These are phyloP conservation scores for Parus major DNA, from an alignment of 2,113 vertebrate genomes.

Conservation along the genomic window DNA sequence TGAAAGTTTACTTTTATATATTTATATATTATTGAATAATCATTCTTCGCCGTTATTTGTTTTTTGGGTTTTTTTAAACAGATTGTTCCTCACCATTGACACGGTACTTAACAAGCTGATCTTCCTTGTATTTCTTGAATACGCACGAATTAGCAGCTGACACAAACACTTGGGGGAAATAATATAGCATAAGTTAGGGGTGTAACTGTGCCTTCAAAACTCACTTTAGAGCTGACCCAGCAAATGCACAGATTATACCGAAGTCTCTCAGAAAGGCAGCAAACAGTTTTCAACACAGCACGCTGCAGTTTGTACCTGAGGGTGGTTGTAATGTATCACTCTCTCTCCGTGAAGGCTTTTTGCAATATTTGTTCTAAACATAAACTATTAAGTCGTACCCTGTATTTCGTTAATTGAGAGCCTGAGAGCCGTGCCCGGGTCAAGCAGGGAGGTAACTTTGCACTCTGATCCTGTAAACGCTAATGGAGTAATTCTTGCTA, in stretches of 20 bases:
- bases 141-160: neutral
- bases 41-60: neutral
- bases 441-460: neutral
- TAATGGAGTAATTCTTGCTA: neutral
- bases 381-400: neutral
- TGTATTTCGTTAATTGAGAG: neutral
- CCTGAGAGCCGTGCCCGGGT: neutral
- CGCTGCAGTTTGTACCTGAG: neutral
- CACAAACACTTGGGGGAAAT: neutral
- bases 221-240: neutral
- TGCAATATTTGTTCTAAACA: neutral
- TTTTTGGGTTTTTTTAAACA: neutral
- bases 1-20: neutral
- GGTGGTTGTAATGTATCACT: accelerated
- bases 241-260: neutral
- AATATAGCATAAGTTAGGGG: neutral
- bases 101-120: neutral
- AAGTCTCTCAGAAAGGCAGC: neutral
- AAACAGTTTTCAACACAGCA: neutral
- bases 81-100: accelerated
- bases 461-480: neutral
- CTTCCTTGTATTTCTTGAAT: neutral
- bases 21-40: neutral
- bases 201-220: neutral
- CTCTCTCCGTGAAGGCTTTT: neutral